Conservation (phyloP, 2,113 vertebrate genomes). For the Clinocottus analis region DNA sequence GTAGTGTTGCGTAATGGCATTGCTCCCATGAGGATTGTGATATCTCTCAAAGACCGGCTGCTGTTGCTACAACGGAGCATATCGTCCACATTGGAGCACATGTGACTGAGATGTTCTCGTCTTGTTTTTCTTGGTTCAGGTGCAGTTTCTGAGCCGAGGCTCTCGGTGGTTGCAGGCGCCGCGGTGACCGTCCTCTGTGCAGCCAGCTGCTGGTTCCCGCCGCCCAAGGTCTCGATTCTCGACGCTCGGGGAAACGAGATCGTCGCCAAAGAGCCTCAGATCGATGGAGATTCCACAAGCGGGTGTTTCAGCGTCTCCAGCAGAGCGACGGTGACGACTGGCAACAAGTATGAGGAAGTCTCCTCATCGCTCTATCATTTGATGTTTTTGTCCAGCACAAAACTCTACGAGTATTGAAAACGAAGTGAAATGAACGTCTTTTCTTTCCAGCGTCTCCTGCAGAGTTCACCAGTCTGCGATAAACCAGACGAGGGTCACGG, state of each 20-base stretch:
- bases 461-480: background rate
- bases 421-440: background rate
- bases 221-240: background rate
- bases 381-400: no score
- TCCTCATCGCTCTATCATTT: no score
- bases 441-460: slow-evolving; percentile 37
- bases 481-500: fast-evolving
- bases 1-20: no score
- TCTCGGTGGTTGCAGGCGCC: fast-evolving
- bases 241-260: background rate
- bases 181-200: slow-evolving; percentile 33
- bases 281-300: fast-evolving
- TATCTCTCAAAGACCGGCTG: background rate
- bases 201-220: fast-evolving
- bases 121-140: background rate
- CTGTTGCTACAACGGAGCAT: background rate
- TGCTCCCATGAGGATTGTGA: background rate
- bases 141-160: slow-evolving; percentile 3
- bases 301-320: background rate
- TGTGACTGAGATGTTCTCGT: no score
- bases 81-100: background rate
- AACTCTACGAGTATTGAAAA: no score
- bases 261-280: fast-evolving
- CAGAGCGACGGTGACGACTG: background rate
- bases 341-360: slow-evolving; percentile 1